A percentile compares a stretch with the other conserved stretches of the same genome.
These are phyloP conservation scores for Ectemnius lituratus DNA, from an alignment of 2,888 invertebrate genomes.

Conservation along the genomic window DNA sequence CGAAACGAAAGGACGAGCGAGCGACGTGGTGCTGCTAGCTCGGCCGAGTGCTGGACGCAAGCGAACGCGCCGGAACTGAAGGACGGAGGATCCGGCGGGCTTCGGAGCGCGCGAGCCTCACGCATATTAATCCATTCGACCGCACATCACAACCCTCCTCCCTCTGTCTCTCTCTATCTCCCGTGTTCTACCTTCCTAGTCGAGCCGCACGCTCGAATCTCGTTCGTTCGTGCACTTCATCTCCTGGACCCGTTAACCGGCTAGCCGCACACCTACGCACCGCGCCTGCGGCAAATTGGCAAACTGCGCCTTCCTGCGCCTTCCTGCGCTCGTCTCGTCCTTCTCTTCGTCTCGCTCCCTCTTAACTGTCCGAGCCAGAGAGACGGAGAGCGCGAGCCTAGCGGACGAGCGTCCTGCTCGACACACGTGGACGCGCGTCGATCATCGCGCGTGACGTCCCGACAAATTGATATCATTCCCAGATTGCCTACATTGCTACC, in stretches of 20 bases:
- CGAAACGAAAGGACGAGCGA: conserved; percentile 49
- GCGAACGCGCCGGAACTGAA: conserved; percentile 38
- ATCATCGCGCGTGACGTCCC: conserved; percentile 32
- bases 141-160: conserved; percentile 73
- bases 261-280: conserved; percentile 62
- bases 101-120: conserved; percentile 66
- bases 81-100: conserved; percentile 53
- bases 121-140: conserved; percentile 77
- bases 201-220: conserved; percentile 6
- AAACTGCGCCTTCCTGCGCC: conserved; percentile 61
- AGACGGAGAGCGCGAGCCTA: too few relatives aligned
- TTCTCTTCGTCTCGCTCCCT: neutral
- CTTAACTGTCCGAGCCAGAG: too few relatives aligned
- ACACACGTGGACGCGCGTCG: conserved; percentile 47
- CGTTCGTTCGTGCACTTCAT: conserved; percentile 48
- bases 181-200: neutral
- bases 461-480: conserved; percentile 30
- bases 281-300: conserved; percentile 73
- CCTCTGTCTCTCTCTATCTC: conserved; percentile 63
- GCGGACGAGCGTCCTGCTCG: conserved; percentile 18
- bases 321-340: conserved; percentile 10
- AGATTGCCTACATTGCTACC: neutral
- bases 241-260: conserved; percentile 54
- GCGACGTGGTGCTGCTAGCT: conserved; percentile 22
- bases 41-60: too few relatives aligned